Evolutionary conservation across 2,888 invertebrate species (phyloP).

Genomic region (Archaeoteleia sp.): DNA sequence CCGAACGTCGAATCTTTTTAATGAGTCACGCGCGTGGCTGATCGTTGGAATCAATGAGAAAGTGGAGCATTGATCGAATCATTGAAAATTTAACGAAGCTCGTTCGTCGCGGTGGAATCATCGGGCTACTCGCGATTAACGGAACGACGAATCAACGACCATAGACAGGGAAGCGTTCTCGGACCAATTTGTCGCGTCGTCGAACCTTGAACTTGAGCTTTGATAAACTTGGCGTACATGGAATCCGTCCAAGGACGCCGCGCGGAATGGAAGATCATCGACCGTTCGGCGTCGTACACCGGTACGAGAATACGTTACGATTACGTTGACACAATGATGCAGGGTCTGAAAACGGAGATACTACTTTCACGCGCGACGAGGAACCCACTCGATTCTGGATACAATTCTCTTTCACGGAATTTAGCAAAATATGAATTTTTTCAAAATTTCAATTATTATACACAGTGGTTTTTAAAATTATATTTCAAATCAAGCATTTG

Average conservation of each 20-base stretch:
- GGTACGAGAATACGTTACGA: slow-evolving; percentile 25
- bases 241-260: slow-evolving; percentile 50
- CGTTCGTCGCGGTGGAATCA: slow-evolving; percentile 9
- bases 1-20: too few species aligned
- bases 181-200: slow-evolving; percentile 43
- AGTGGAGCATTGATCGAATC: slow-evolving; percentile 19
- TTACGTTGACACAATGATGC: too few species aligned
- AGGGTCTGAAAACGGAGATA: too few species aligned
- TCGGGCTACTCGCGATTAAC: slow-evolving; percentile 19
- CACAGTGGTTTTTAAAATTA: too few species aligned
- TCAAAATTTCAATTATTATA: too few species aligned
- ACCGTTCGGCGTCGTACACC: slow-evolving; percentile 30
- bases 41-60: too few species aligned
- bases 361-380: too few species aligned
- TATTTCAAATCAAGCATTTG: too few species aligned
- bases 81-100: slow-evolving; percentile 29
- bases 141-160: slow-evolving; percentile 40
- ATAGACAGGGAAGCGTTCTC: slow-evolving; percentile 28
- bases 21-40: too few species aligned
- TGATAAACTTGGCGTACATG: slow-evolving; percentile 54
- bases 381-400: too few species aligned
- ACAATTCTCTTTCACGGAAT: too few species aligned
- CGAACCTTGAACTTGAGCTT: slow-evolving; percentile 51
- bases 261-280: slow-evolving; percentile 46
- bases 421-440: too few species aligned